A percentile compares a stretch with the other conserved stretches of the same genome.
phyloP scores from a whole-genome alignment of 2,113 vertebrate species.

The Genyomyrus donnyi region DNA sequence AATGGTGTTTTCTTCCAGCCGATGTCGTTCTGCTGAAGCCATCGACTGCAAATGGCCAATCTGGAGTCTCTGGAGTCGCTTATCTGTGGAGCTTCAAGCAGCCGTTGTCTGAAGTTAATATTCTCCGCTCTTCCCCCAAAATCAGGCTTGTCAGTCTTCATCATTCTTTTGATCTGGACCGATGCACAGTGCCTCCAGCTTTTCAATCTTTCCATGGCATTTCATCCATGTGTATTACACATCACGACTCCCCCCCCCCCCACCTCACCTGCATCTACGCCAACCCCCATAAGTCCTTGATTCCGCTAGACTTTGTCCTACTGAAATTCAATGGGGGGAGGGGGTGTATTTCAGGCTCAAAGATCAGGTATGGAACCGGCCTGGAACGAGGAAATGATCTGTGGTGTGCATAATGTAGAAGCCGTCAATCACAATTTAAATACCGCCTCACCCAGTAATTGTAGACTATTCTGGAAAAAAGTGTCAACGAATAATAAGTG shows the following conservation, averaged over 20 bases:
- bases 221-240: not conserved
- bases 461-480: slow-evolving; percentile 36
- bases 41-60: not conserved
- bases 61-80: not conserved
- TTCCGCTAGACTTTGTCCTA: not conserved
- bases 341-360: not conserved
- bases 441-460: slow-evolving; percentile 36
- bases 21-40: not conserved
- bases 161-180: slow-evolving; percentile 16
- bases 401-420: slow-evolving; percentile 37
- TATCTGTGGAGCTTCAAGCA: not conserved
- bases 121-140: slow-evolving; percentile 19
- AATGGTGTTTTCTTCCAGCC: not conserved
- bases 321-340: not conserved
- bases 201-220: not conserved
- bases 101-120: not conserved
- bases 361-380: not conserved
- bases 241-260: not conserved
- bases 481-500: not conserved
- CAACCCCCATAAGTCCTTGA: not conserved
- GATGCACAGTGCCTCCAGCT: not conserved
- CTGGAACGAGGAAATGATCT: not conserved
- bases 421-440: slow-evolving; percentile 43
- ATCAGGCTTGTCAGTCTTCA: slow-evolving; percentile 42
- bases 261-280: not conserved